Conservation (phyloP, 2,113 vertebrate species). For the Sylvietta virens region DNA sequence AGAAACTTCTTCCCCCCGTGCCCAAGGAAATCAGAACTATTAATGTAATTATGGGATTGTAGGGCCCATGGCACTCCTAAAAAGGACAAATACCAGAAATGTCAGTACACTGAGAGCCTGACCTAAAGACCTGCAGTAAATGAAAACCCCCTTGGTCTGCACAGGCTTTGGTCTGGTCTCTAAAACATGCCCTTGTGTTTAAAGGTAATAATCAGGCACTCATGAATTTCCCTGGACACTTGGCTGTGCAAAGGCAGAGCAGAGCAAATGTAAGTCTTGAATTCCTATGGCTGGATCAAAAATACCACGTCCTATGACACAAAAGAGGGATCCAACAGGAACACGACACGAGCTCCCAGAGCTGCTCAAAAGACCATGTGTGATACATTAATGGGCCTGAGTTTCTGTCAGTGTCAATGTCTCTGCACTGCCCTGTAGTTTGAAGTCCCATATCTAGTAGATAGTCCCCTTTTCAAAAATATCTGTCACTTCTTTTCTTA, state of each 20-base stretch:
- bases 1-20: accelerated
- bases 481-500: neutral
- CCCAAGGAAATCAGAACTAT: neutral
- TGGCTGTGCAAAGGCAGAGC: neutral
- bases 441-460: neutral
- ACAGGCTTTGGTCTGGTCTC: neutral
- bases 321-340: neutral
- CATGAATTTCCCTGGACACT: neutral
- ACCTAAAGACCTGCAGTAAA: neutral
- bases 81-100: neutral
- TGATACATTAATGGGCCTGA: neutral
- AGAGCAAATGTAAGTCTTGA: neutral
- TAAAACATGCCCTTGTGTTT: neutral
- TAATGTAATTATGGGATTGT: neutral
- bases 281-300: neutral
- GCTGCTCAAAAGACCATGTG: neutral
- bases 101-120: neutral
- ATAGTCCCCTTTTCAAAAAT: neutral
- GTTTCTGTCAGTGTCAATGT: neutral
- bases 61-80: neutral
- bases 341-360: neutral
- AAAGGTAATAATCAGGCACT: neutral
- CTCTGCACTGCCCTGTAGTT: neutral
- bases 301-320: accelerated
- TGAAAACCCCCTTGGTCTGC: neutral